Percentiles rank a stretch among this genome's conserved stretches.
Evolutionary conservation across 2,113 vertebrate genomes (phyloP).

Genomic region (Danionella cerebrum): DNA sequence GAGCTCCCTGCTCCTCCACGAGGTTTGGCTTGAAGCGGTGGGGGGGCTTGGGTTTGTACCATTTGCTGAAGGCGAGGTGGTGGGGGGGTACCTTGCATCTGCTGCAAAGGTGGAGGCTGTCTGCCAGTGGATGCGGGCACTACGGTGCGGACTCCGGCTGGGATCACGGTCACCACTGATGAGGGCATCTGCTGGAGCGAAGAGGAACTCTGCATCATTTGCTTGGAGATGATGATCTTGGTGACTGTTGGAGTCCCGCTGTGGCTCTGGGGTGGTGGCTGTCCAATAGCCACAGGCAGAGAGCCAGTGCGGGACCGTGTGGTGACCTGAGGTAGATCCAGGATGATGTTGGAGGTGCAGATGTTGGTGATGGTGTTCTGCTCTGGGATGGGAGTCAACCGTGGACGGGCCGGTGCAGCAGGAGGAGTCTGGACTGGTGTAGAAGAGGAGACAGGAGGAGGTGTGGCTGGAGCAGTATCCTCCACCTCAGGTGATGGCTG

Average conservation of each 20-base stretch:
- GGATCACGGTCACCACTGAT: slow-evolving; percentile 74
- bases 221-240: slow-evolving; percentile 84
- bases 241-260: slow-evolving; percentile 59
- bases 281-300: slow-evolving; percentile 47
- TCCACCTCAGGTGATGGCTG: slow-evolving; percentile 60
- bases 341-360: slow-evolving; percentile 71
- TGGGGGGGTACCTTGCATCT: slow-evolving; percentile 70
- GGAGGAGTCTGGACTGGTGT: slow-evolving; percentile 46
- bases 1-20: slow-evolving; percentile 47
- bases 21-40: slow-evolving; percentile 66
- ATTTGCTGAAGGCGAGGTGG: slow-evolving; percentile 68
- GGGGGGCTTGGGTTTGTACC: slow-evolving; percentile 62
- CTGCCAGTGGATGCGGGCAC: slow-evolving; percentile 58
- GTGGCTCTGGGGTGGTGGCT: slow-evolving; percentile 41
- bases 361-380: slow-evolving; percentile 75
- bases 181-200: slow-evolving; percentile 53
- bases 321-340: slow-evolving; percentile 64
- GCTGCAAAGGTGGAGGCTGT: slow-evolving; percentile 78
- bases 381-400: slow-evolving; percentile 45
- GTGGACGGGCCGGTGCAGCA: slow-evolving; percentile 19
- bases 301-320: slow-evolving; percentile 65
- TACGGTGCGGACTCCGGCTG: slow-evolving; percentile 61
- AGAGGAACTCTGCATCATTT: slow-evolving; percentile 57
- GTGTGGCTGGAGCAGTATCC: slow-evolving; percentile 36
- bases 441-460: slow-evolving; percentile 3